Evolutionary conservation across 2,113 vertebrate genomes (phyloP).

Genomic region (Ondatra zibethicus): DNA sequence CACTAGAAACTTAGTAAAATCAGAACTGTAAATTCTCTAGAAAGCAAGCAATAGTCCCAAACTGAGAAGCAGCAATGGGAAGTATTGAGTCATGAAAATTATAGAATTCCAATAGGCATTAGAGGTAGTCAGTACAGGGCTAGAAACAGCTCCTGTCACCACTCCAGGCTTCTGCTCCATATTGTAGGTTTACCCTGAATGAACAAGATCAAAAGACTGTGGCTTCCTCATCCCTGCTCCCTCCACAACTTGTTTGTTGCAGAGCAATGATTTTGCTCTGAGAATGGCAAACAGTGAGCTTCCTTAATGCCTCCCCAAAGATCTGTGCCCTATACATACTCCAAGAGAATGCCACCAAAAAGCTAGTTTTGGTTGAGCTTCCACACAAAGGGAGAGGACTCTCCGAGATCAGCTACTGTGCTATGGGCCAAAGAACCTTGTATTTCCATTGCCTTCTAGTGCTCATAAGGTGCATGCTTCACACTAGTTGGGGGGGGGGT

Average conservation of each 20-base stretch:
- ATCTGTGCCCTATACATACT: not conserved
- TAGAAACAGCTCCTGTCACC: not conserved
- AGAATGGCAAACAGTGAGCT: not conserved
- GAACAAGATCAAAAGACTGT: not conserved
- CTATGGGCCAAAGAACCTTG: not conserved
- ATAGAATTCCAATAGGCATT: not conserved
- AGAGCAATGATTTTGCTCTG: not conserved
- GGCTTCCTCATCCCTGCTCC: not conserved
- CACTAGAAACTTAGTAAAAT: not conserved
- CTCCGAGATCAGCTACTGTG: not conserved
- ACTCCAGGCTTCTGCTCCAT: not conserved
- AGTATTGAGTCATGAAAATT: not conserved
- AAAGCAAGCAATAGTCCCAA: not conserved
- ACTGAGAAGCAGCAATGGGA: not conserved
- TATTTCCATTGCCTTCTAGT: not conserved
- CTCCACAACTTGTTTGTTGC: not conserved
- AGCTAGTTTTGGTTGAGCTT: not conserved
- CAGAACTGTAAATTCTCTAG: not conserved
- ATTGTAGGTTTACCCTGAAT: not conserved
- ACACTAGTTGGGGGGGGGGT: not conserved
- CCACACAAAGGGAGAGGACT: not conserved
- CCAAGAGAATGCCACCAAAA: not conserved
- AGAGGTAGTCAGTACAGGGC: not conserved
- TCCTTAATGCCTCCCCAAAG: not conserved
- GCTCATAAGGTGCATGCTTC: not conserved